A percentile compares a stretch with the other conserved stretches of the same genome.
These are phyloP conservation scores for Manis javanica DNA, from an alignment of 2,797 vertebrate genomes.

Conservation along the genomic window DNA sequence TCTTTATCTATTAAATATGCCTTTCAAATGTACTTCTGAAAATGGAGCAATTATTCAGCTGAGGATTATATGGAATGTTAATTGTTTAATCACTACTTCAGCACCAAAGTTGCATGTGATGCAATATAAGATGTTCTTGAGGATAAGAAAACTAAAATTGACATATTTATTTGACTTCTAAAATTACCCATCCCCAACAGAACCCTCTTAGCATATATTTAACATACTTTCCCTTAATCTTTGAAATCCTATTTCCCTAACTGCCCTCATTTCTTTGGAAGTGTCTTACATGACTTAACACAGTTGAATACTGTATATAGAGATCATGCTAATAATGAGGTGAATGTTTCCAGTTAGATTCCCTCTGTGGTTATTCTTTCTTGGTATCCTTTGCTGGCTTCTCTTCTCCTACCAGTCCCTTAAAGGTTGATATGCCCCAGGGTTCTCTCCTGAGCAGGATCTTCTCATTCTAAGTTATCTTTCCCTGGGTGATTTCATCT, in stretches of 20 bases:
- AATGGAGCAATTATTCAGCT: conserved; percentile 40
- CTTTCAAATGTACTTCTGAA: conserved; percentile 74
- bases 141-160: conserved; percentile 70
- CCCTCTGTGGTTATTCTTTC: neutral
- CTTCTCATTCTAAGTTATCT: conserved; percentile 48
- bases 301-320: neutral
- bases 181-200: neutral
- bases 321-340: neutral
- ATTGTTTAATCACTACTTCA: conserved; percentile 83
- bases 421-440: neutral
- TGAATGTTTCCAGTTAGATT: neutral
- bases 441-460: neutral
- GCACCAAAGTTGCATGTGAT: conserved; percentile 69
- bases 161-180: conserved; percentile 41
- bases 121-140: conserved; percentile 54
- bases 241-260: conserved; percentile 30
- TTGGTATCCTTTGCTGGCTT: neutral
- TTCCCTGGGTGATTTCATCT: conserved; percentile 30
- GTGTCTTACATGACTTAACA: conserved; percentile 27
- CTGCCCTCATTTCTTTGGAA: conserved; percentile 60
- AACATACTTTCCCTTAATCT: conserved; percentile 39
- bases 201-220: conserved; percentile 20
- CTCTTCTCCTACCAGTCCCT: neutral
- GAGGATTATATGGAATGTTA: conserved; percentile 77
- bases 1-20: conserved; percentile 80